Percentiles rank a stretch among this genome's conserved stretches.
Conservation (phyloP, 2,888 invertebrate genomes). For the Lepidochitona cinerea region DNA sequence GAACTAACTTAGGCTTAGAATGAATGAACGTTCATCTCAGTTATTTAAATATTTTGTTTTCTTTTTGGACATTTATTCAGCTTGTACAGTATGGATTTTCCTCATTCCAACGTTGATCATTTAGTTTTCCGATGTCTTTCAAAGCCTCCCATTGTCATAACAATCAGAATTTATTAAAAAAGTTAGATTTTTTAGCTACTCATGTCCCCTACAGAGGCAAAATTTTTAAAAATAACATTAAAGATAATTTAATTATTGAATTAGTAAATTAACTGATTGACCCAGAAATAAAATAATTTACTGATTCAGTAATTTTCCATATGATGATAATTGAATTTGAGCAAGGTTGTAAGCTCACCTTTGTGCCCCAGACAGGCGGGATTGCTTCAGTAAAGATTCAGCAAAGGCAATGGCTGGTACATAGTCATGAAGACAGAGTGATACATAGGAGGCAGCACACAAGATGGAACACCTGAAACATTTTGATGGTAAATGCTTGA, state of each 20-base stretch:
- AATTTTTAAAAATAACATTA: not conserved
- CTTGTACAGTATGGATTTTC: too few species aligned
- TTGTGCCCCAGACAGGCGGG: conserved; percentile 81
- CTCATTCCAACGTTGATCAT: too few species aligned
- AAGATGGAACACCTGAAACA: conserved; percentile 77
- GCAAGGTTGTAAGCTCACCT: conserved; percentile 72
- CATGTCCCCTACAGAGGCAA: not conserved
- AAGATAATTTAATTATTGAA: not conserved
- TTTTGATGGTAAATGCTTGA: too few species aligned
- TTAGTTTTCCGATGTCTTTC: too few species aligned
- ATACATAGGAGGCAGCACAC: conserved; percentile 86
- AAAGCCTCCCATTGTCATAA: too few species aligned
- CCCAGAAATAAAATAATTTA: not conserved
- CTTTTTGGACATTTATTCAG: too few species aligned
- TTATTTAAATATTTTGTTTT: too few species aligned
- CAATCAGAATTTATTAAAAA: not conserved
- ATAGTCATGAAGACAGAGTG: conserved; percentile 87
- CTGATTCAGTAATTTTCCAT: not conserved
- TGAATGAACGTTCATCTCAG: too few species aligned
- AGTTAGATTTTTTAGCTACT: not conserved
- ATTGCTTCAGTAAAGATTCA: conserved; percentile 80
- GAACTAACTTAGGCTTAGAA: too few species aligned
- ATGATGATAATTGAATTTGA: not conserved
- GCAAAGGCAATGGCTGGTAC: conserved; percentile 84
- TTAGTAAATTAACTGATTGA: not conserved